Evolutionary conservation across 2,113 vertebrate genomes (phyloP), one percentile per base, ranked within the genome.

Genomic region (Plestiodon gilberti): DNA sequence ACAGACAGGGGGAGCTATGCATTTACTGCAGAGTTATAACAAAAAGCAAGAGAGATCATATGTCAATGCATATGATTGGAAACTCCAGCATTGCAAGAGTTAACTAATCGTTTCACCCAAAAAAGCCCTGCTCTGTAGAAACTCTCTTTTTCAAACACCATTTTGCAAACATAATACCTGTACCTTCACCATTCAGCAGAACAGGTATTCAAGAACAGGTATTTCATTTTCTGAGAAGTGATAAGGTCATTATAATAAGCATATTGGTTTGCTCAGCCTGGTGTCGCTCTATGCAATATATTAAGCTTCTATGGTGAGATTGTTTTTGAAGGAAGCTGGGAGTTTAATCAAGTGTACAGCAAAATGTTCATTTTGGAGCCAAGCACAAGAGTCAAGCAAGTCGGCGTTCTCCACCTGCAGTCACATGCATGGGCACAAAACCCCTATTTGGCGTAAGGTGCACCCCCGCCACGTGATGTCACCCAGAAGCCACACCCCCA

Each of bases 121-220:
- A 59, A 57, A 84, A 59, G 61, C 33, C n/a, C 5, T 23, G 2
- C 0, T 90, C 55, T 70, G 38, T 9, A 35, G 20, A 4, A 87
- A 59, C 69, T 14, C 15, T 35, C 43, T 14, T 76, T 7, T 86
- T 3, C 57, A 62, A 7, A 75, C 23, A 33, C 52, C 67, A 33
- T 30, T 77, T 78, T 86, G 15, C 25, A 81, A 86, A 77, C 57
- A 69, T 80, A 77, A 74, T 57, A 87, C 43, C 59, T 83, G 84
- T 70, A 87, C 25, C n/a, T 79, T 86, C 84, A 84, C 48, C 55
- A 59, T 35, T 90, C 22, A 86, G 13, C 61, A 33, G 40, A 76
- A 70, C 18, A 89, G 30, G 28, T 35, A 91, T 64, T 90, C 23
- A 82, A 87, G 69, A n/a, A n/a, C n/a, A n/a, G n/a, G n/a, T n/a